Conservation (phyloP, 2,797 vertebrate species). For the Labeo calbasu region DNA sequence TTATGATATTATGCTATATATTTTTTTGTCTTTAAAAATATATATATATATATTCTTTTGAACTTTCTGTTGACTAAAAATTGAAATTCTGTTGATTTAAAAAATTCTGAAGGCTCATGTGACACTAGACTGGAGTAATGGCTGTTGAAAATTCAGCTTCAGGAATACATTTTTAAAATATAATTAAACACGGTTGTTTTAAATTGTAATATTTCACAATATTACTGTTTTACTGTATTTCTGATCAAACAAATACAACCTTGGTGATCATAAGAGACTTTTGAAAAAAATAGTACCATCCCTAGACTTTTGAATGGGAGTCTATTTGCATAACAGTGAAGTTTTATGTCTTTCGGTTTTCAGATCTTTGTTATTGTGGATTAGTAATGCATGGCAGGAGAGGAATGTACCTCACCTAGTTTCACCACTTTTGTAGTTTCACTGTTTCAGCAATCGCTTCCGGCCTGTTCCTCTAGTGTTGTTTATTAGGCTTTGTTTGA, state of each 20-base stretch:
- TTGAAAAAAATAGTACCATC: neutral
- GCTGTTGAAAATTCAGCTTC: neutral
- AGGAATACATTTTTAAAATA: neutral
- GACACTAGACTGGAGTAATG: neutral
- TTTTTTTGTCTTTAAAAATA: too few relatives aligned
- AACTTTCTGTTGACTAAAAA: too few relatives aligned
- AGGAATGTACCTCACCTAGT: constrained; percentile 74
- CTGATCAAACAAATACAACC: neutral
- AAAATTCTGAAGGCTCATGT: neutral
- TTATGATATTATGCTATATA: neutral
- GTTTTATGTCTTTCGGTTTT: constrained; percentile 27
- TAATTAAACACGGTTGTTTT: neutral
- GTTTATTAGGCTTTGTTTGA: constrained; percentile 14
- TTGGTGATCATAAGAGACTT: neutral
- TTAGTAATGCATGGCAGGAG: constrained; percentile 58
- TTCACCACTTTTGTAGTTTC: constrained; percentile 67
- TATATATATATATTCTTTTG: too few relatives aligned
- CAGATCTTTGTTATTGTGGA: constrained; percentile 25
- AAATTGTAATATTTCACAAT: neutral
- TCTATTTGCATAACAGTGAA: constrained; percentile 12
- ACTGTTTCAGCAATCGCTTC: constrained; percentile 50
- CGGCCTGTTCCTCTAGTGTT: constrained; percentile 5
- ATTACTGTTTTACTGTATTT: neutral
- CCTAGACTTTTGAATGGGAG: neutral
- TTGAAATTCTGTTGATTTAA: neutral